Conservation (phyloP, 2,113 vertebrate genomes). For the Equus quagga region DNA sequence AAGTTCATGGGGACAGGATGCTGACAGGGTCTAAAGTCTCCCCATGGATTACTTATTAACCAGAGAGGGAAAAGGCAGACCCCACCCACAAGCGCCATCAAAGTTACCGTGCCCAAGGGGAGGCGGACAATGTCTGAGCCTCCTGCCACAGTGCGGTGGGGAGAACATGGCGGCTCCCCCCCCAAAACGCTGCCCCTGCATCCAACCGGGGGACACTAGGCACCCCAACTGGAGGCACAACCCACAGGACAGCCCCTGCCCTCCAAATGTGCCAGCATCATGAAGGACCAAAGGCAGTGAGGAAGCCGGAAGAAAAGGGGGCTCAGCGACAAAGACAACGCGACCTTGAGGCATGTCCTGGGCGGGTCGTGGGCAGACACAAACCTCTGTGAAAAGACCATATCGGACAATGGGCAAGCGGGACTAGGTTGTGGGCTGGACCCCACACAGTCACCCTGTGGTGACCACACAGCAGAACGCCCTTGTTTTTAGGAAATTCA, state of each 20-base stretch:
- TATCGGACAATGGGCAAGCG: neutral
- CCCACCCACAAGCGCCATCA: neutral
- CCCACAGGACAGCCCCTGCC: neutral
- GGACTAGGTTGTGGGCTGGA: neutral
- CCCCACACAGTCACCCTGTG: fast-evolving
- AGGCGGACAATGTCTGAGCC: fast-evolving
- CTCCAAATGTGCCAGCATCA: fast-evolving
- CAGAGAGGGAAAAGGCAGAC: neutral
- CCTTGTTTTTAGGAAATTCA: neutral
- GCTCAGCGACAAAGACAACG: fast-evolving
- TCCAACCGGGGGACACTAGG: neutral
- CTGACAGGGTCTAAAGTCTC: constrained; percentile 24
- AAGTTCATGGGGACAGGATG: neutral
- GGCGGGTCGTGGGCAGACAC: neutral
- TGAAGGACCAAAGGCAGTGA: neutral
- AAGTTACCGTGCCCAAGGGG: neutral
- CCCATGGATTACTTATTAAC: constrained; percentile 31
- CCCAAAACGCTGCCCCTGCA: fast-evolving
- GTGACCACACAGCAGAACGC: fast-evolving
- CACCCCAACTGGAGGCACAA: fast-evolving
- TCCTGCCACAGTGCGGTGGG: fast-evolving
- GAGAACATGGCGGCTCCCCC: fast-evolving
- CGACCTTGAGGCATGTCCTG: fast-evolving
- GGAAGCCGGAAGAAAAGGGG: neutral
- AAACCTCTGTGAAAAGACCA: neutral